These are phyloP conservation scores for Rhynchophorus ferrugineus DNA, from an alignment of 1,140 invertebrate species.

Conservation along the genomic window DNA sequence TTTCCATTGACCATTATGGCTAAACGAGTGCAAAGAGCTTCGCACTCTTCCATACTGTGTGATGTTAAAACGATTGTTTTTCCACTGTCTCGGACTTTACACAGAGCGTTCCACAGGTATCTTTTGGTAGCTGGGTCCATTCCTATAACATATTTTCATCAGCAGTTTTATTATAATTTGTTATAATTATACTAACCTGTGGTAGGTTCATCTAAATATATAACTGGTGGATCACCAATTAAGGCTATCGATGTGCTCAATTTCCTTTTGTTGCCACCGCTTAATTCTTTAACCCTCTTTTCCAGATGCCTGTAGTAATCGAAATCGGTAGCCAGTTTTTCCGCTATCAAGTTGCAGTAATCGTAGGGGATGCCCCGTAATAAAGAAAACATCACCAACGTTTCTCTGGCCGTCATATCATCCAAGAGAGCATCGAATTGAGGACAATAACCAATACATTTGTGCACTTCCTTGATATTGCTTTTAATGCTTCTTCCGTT, in stretches of 20 bases:
- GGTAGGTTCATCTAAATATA: slow-evolving; percentile 82
- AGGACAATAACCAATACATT: slow-evolving; percentile 71
- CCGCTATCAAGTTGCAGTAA: slow-evolving; percentile 37
- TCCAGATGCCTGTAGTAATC: slow-evolving; percentile 48
- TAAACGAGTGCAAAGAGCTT: slow-evolving; percentile 75
- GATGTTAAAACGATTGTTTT: slow-evolving; percentile 71
- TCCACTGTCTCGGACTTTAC: slow-evolving; percentile 51
- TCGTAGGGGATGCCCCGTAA: slow-evolving; percentile 59
- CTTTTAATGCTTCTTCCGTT: slow-evolving; percentile 45
- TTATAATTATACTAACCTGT: slow-evolving; percentile 45
- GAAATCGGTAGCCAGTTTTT: slow-evolving; percentile 42
- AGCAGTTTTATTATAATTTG: not conserved
- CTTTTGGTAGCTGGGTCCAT: slow-evolving; percentile 80
- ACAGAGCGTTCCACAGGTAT: slow-evolving; percentile 67
- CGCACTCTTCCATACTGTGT: slow-evolving; percentile 82
- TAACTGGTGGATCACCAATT: slow-evolving; percentile 79
- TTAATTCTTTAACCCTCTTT: slow-evolving; percentile 57
- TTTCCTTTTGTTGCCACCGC: slow-evolving; percentile 92
- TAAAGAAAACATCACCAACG: slow-evolving; percentile 63
- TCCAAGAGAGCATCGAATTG: slow-evolving; percentile 78
- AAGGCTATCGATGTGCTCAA: slow-evolving; percentile 88
- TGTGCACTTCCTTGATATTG: slow-evolving; percentile 49
- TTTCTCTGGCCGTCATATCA: slow-evolving; percentile 73
- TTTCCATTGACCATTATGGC: slow-evolving; percentile 85
- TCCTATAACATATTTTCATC: slow-evolving; percentile 42